These are phyloP conservation scores for Myotis davidii DNA, from an alignment of 2,113 vertebrate genomes.

Conservation along the genomic window DNA sequence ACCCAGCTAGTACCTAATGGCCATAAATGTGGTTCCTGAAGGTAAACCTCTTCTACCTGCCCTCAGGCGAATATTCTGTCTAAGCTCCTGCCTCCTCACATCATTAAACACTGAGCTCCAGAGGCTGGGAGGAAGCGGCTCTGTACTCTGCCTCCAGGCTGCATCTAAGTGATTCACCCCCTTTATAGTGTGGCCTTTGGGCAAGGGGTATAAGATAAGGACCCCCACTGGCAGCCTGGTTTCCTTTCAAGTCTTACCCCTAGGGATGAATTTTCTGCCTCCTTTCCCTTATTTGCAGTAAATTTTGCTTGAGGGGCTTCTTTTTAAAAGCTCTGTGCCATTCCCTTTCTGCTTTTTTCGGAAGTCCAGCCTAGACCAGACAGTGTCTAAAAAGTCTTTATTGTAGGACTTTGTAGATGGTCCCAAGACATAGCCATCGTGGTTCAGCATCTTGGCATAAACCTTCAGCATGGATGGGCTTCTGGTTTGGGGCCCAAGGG, in stretches of 20 bases:
- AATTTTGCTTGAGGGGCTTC: not conserved
- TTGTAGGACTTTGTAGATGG: not conserved
- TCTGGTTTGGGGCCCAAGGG: not conserved
- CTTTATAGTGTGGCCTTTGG: not conserved
- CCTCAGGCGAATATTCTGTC: not conserved
- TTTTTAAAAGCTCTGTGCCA: not conserved
- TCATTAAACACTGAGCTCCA: not conserved
- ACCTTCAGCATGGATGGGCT: not conserved
- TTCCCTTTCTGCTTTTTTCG: constrained; percentile 7
- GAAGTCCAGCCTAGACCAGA: not conserved
- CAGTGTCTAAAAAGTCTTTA: not conserved
- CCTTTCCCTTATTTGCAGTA: not conserved
- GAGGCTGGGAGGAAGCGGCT: not conserved
- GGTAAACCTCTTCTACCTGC: not conserved
- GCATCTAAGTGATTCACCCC: not conserved
- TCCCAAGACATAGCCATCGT: not conserved
- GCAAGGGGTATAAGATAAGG: not conserved
- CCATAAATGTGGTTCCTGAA: not conserved
- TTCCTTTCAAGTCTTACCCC: not conserved
- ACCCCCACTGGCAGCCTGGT: not conserved
- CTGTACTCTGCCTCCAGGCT: not conserved
- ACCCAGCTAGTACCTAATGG: not conserved
- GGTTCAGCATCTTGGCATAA: not conserved
- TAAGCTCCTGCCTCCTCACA: not conserved
- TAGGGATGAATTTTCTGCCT: not conserved